Base-by-base conservation (phyloP, 2,113 vertebrate species). In the Naja naja region DNA sequence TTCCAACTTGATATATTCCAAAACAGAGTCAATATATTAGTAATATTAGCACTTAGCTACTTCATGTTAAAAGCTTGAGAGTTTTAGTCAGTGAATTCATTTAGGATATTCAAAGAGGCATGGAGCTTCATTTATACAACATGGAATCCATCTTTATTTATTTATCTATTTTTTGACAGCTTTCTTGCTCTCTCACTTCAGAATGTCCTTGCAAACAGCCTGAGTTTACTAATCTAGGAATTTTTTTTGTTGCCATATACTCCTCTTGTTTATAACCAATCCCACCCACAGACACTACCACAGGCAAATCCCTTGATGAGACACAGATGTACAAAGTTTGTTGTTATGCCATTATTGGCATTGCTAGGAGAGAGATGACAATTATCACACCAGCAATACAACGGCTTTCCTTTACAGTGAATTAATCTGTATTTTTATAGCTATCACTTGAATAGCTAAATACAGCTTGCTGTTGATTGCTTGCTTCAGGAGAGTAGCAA, bases 241-340 rank as follows among this genome's bases (percentile, higher is more conserved):
- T 49, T 34, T 27, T 4, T 49, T 56, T 20, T 14, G 87, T 23
- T 58, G 52, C 22, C n/a, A 58, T 10, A 20, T 27, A 34, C 8
- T 23, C 6, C 22, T 60, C 18, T 85, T 90, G 92, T 93, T 93
- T 90, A 64, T 90, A 90, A 58, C 81, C 74, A 86, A 23, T 43
- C 55, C 54, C 55, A 69, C 10, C 5, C 64, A 47, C 86, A 90
- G 92, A 91, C 64, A 58, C 23, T 49, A 22, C 0, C 39, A 55
- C 2, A 54, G 16, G 4, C 0, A 18, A 30, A 87, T 92, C 92
- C 91, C 94, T 39, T 0, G 64, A 0, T 54, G 86, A 69, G 81
- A 85, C 92, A 86, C 92, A 60, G 86, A 53, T 27, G 86, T 81
- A 91, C 39, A 27, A 25, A 52, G 49, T 1, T 0, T 60, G 89